A percentile compares a stretch with the other conserved stretches of the same genome.
phyloP scores from a whole-genome alignment of 1,140 invertebrate species.

The Maniola jurtina region DNA sequence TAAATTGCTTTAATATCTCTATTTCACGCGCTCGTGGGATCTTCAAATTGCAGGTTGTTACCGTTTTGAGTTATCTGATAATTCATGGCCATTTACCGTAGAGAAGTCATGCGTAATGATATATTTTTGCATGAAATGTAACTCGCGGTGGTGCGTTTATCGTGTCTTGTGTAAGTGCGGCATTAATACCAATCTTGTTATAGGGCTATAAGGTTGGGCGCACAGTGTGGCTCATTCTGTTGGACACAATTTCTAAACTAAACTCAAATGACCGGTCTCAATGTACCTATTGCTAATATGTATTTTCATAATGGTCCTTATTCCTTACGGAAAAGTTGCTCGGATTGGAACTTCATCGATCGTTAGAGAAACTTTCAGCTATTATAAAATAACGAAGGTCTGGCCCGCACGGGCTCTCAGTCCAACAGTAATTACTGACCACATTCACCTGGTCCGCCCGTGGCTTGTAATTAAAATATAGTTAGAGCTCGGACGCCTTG shows the following conservation, averaged over 20 bases:
- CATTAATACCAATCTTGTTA: constrained; percentile 21
- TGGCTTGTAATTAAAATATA: constrained; percentile 70
- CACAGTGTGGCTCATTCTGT: too few species aligned
- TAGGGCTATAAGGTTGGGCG: neutral
- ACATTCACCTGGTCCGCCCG: constrained; percentile 57
- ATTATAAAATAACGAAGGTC: too few species aligned
- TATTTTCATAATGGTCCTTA: neutral
- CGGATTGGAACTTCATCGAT: too few species aligned
- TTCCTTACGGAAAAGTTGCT: too few species aligned
- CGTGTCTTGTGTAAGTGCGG: constrained; percentile 7
- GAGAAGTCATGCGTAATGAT: constrained; percentile 24
- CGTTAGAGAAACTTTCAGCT: too few species aligned
- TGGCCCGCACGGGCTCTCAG: too few species aligned
- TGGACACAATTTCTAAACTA: too few species aligned
- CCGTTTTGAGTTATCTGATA: constrained; percentile 63
- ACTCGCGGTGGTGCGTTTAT: constrained; percentile 11
- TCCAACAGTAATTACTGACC: constrained; percentile 64
- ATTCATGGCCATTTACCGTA: constrained; percentile 39
- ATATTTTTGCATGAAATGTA: constrained; percentile 23
- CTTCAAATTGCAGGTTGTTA: constrained; percentile 57
- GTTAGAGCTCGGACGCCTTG: constrained; percentile 59
- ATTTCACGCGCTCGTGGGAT: constrained; percentile 58
- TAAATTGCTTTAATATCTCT: constrained; percentile 67
- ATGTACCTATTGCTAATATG: neutral
- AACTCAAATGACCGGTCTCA: too few species aligned